Evolutionary conservation across 2,113 vertebrate species (phyloP).

Genomic region (Tenebrosternarchus preto): DNA sequence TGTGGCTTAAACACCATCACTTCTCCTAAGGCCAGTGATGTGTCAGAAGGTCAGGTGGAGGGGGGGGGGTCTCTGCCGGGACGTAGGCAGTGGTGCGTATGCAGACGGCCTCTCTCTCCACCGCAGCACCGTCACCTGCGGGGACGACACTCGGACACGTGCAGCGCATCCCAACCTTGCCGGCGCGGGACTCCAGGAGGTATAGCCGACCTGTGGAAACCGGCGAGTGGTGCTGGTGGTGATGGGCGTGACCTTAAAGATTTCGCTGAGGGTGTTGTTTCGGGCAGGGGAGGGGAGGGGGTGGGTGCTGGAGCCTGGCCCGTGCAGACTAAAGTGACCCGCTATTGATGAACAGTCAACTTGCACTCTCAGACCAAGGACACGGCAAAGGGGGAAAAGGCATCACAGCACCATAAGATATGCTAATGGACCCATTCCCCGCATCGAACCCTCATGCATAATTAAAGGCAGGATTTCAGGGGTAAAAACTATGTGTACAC

Average conservation of each 20-base stretch:
- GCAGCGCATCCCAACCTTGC: conserved; percentile 65
- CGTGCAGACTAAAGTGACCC: conserved; percentile 73
- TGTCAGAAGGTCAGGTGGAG: conserved; percentile 67
- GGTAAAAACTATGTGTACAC: conserved; percentile 64
- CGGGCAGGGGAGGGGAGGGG: conserved; percentile 58
- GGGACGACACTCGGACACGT: conserved; percentile 61
- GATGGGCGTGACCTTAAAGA: conserved; percentile 47
- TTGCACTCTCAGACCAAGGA: conserved; percentile 71
- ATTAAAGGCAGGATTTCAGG: conserved; percentile 71
- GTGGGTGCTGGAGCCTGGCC: conserved; percentile 62
- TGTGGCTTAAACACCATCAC: conserved; percentile 57
- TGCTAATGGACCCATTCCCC: conserved; percentile 77
- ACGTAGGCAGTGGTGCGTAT: conserved; percentile 62
- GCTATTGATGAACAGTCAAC: conserved; percentile 77
- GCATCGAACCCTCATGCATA: conserved; percentile 75
- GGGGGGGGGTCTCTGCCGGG: conserved; percentile 59
- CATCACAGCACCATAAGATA: conserved; percentile 72
- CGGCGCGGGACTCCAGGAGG: conserved; percentile 59
- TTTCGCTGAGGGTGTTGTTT: conserved; percentile 61
- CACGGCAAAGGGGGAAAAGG: conserved; percentile 66
- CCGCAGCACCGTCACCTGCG: conserved; percentile 58
- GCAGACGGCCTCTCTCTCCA: conserved; percentile 61
- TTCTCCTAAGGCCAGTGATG: conserved; percentile 62
- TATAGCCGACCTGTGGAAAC: conserved; percentile 60
- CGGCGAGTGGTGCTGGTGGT: conserved; percentile 25